Percentiles rank a stretch among this genome's conserved stretches.
These are phyloP conservation scores for Pangasius sanitwongsei DNA, from an alignment of 2,797 vertebrate species.

Conservation along the genomic window DNA sequence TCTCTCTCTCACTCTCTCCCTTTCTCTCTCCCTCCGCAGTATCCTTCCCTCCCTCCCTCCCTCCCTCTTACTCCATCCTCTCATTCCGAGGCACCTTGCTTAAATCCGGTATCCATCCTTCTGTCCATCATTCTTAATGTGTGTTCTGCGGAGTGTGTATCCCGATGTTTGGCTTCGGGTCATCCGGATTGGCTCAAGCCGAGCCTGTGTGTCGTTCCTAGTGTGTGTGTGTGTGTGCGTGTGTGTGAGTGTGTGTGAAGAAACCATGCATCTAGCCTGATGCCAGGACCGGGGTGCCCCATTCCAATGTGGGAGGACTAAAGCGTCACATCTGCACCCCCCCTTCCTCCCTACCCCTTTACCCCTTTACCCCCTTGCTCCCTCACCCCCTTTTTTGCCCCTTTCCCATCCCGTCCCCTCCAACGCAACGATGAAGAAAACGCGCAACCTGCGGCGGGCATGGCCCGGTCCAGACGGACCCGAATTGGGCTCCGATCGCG, in stretches of 20 bases:
- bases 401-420: slow-evolving; percentile 45
- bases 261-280: slow-evolving; percentile 79
- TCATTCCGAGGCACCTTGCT: slow-evolving; percentile 27
- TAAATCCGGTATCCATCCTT: slow-evolving; percentile 58
- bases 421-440: slow-evolving; percentile 82
- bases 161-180: slow-evolving; percentile 87
- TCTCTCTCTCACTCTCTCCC: slow-evolving; percentile 64
- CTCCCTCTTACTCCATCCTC: slow-evolving; percentile 63
- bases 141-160: slow-evolving; percentile 88
- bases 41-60: slow-evolving; percentile 68
- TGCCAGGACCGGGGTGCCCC: slow-evolving; percentile 77
- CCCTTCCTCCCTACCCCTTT: slow-evolving; percentile 42
- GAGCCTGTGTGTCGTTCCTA: slow-evolving; percentile 76
- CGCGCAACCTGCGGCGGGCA: slow-evolving; percentile 84
- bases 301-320: slow-evolving; percentile 82
- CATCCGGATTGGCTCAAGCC: slow-evolving; percentile 87
- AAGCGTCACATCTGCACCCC: slow-evolving; percentile 77
- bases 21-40: slow-evolving; percentile 54
- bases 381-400: slow-evolving; percentile 39
- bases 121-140: slow-evolving; percentile 75
- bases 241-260: slow-evolving; percentile 65
- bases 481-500: slow-evolving; percentile 86
- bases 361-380: slow-evolving; percentile 43
- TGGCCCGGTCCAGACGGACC: slow-evolving; percentile 88
- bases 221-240: slow-evolving; percentile 29